Evolutionary conservation across 2,888 invertebrate genomes (phyloP).

Genomic region (Aplocera efformata): DNA sequence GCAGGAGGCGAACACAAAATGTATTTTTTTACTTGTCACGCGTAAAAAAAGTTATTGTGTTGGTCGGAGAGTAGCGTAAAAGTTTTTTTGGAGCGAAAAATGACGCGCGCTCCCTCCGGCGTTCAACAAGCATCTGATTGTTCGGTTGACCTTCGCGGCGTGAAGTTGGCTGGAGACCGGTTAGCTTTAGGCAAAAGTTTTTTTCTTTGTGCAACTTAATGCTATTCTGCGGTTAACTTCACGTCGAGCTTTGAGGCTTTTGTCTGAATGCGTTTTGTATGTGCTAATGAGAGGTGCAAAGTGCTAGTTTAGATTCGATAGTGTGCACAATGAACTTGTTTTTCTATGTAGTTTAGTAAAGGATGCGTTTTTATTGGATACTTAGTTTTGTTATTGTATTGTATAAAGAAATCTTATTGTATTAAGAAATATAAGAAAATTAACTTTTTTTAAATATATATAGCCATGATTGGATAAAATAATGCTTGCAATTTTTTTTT

Average conservation of each 20-base stretch:
- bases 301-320: neutral
- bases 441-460: too few species aligned
- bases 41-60: constrained; percentile 45
- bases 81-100: constrained; percentile 38
- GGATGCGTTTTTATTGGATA: too few species aligned
- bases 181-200: constrained; percentile 72
- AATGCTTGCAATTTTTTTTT: too few species aligned
- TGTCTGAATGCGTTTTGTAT: constrained; percentile 16
- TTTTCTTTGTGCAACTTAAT: constrained; percentile 40
- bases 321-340: too few species aligned
- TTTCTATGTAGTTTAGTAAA: too few species aligned
- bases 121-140: constrained; percentile 28
- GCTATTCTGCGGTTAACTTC: constrained; percentile 34
- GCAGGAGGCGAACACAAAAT: constrained; percentile 23
- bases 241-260: constrained; percentile 31
- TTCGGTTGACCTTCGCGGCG: constrained; percentile 64
- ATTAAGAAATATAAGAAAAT: too few species aligned
- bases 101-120: constrained; percentile 37
- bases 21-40: constrained; percentile 34
- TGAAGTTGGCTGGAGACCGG: constrained; percentile 68
- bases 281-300: constrained; percentile 17
- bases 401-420: too few species aligned
- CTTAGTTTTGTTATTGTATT: too few species aligned
- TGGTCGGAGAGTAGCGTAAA: constrained; percentile 46
- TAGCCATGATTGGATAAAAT: too few species aligned